Evolutionary conservation across 2,113 vertebrate species (phyloP).

Genomic region (Leptosomus discolor): DNA sequence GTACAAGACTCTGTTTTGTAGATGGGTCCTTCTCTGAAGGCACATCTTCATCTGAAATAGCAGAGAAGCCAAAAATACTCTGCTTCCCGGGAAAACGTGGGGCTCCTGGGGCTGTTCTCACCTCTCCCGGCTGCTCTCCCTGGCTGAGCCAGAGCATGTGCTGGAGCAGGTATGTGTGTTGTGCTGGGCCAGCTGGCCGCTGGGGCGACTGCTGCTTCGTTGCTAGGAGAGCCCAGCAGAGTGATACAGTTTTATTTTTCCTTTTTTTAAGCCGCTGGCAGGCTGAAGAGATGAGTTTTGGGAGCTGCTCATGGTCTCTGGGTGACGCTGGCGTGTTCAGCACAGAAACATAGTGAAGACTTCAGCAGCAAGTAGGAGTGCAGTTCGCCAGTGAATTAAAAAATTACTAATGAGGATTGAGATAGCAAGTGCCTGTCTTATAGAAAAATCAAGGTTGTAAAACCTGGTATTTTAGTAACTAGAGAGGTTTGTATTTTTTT

Average conservation of each 20-base stretch:
- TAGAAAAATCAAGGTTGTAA: not conserved
- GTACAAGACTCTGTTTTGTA: not conserved
- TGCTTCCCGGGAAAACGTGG: rapidly evolving
- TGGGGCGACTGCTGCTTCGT: not conserved
- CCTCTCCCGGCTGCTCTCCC: not conserved
- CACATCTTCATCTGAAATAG: not conserved
- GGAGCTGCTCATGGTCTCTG: not conserved
- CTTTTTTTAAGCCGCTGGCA: not conserved
- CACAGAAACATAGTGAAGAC: not conserved
- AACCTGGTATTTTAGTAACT: not conserved
- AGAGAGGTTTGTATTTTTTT: not conserved
- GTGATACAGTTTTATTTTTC: no score
- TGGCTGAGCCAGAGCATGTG: rapidly evolving
- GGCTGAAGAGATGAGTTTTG: not conserved
- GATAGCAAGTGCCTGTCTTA: not conserved
- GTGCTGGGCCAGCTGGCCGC: rapidly evolving
- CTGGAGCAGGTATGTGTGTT: rapidly evolving
- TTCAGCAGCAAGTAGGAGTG: not conserved
- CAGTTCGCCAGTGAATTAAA: not conserved
- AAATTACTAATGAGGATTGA: not conserved
- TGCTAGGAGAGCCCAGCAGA: not conserved
- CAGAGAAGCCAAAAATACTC: not conserved
- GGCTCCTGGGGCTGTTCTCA: rapidly evolving
- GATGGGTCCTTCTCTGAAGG: not conserved
- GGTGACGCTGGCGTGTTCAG: rapidly evolving